Evolutionary conservation across 2,888 invertebrate genomes (phyloP).

Genomic region (Nebria salina): DNA sequence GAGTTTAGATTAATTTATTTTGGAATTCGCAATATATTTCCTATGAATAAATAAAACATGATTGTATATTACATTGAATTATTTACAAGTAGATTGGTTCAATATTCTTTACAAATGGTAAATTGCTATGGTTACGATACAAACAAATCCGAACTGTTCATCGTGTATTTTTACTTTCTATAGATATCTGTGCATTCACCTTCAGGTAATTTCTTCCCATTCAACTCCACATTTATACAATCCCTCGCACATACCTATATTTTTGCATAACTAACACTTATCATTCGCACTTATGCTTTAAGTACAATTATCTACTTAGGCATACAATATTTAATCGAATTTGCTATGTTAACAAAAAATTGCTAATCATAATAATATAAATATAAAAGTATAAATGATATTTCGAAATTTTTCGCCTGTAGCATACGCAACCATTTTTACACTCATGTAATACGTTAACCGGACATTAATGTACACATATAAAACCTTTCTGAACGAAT

Average conservation of each 20-base stretch:
- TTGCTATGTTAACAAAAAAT: too few species aligned
- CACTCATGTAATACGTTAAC: background rate
- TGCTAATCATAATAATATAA: too few species aligned
- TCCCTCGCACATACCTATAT: too few species aligned
- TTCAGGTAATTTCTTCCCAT: background rate
- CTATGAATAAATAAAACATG: background rate
- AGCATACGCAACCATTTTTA: background rate
- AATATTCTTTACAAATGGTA: conserved; percentile 25
- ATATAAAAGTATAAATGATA: too few species aligned
- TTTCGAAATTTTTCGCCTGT: background rate
- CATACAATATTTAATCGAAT: too few species aligned
- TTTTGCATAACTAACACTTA: too few species aligned
- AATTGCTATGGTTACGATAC: conserved; percentile 34
- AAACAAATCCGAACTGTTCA: conserved; percentile 33
- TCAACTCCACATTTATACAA: background rate
- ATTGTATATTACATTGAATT: background rate
- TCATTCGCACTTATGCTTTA: too few species aligned
- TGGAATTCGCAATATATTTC: conserved; percentile 3
- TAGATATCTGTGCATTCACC: background rate
- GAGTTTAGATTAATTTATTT: background rate
- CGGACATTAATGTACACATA: too few species aligned
- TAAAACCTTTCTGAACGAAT: too few species aligned
- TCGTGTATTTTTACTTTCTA: conserved; percentile 13
- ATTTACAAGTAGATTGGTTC: conserved; percentile 29
- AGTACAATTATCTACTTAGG: too few species aligned